These are phyloP conservation scores for Aphyosemion australe DNA, from an alignment of 2,113 vertebrate genomes.

Conservation along the genomic window DNA sequence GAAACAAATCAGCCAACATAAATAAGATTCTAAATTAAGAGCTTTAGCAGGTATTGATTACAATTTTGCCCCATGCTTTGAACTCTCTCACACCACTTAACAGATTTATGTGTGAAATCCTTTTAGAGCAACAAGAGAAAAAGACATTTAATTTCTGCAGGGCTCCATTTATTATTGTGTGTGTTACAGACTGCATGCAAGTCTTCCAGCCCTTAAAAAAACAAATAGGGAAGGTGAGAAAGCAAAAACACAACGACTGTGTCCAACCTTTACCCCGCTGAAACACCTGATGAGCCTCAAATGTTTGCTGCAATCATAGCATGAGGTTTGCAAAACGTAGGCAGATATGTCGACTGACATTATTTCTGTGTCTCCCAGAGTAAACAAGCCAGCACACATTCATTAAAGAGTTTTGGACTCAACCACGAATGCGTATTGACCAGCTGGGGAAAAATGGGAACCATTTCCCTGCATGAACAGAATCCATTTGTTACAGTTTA, in stretches of 20 bases:
- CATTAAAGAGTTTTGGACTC: constrained; percentile 67
- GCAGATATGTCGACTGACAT: constrained; percentile 61
- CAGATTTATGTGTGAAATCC: constrained; percentile 52
- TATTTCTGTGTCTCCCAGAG: constrained; percentile 57
- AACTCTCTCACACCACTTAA: constrained; percentile 50
- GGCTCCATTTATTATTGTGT: constrained; percentile 28
- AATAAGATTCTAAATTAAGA: constrained; percentile 72
- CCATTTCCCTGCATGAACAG: constrained; percentile 69
- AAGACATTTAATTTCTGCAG: constrained; percentile 8
- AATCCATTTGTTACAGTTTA: constrained; percentile 75
- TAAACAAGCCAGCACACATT: constrained; percentile 74
- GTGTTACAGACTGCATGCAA: constrained; percentile 18
- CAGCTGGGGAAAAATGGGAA: constrained; percentile 73
- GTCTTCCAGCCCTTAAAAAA: constrained; percentile 50
- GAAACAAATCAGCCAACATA: constrained; percentile 69
- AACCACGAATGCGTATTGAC: constrained; percentile 72
- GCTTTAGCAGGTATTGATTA: constrained; percentile 74
- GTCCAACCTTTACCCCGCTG: constrained; percentile 35
- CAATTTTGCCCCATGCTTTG: constrained; percentile 67
- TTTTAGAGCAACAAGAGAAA: constrained; percentile 34
- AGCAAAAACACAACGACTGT: constrained; percentile 48
- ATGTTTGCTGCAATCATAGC: constrained; percentile 54
- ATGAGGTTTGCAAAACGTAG: constrained; percentile 53
- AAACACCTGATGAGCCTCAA: constrained; percentile 47
- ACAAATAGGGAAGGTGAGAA: constrained; percentile 14